A percentile compares a stretch with the other conserved stretches of the same genome.
Evolutionary conservation across 2,888 invertebrate species (phyloP).

Genomic region (Urechis unicinctus): DNA sequence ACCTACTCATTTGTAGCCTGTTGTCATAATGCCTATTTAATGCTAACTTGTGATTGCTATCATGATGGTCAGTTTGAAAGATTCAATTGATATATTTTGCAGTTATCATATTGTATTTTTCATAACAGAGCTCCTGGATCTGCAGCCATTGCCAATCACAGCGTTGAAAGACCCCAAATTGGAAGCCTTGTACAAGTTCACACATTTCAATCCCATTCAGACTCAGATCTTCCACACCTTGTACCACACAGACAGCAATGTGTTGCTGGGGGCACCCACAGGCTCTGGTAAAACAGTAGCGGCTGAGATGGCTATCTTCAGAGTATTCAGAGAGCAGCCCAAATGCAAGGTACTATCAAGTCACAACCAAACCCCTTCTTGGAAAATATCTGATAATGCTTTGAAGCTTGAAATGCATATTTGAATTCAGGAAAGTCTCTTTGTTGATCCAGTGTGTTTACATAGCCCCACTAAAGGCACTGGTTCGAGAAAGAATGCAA

Average conservation of each 20-base stretch:
- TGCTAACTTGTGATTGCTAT: too few relatives aligned
- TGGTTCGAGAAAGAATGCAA: slow-evolving; percentile 89
- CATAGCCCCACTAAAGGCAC: slow-evolving; percentile 94
- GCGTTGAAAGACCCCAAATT: slow-evolving; percentile 72
- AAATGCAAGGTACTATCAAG: slow-evolving; percentile 50
- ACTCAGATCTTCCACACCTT: slow-evolving; percentile 93
- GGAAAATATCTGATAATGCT: too few relatives aligned
- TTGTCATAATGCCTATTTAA: not conserved
- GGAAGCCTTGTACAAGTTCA: slow-evolving; percentile 79
- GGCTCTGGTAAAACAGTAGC: slow-evolving; percentile 98
- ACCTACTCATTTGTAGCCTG: not conserved
- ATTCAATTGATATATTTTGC: too few relatives aligned
- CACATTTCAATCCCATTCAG: slow-evolving; percentile 97
- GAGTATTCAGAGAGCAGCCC: slow-evolving; percentile 77
- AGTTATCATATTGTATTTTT: slow-evolving; percentile 5
- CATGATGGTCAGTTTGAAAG: too few relatives aligned
- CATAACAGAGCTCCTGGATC: slow-evolving; percentile 69
- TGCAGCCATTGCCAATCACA: slow-evolving; percentile 81
- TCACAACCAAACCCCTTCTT: too few relatives aligned
- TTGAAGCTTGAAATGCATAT: too few relatives aligned
- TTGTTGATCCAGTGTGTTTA: slow-evolving; percentile 66
- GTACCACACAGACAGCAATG: slow-evolving; percentile 89
- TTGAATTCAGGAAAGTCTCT: not conserved
- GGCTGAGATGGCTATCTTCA: slow-evolving; percentile 94
- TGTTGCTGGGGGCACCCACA: slow-evolving; percentile 82